Conservation (phyloP, 2,797 vertebrate genomes). For the Euphonia xanthogaster region DNA sequence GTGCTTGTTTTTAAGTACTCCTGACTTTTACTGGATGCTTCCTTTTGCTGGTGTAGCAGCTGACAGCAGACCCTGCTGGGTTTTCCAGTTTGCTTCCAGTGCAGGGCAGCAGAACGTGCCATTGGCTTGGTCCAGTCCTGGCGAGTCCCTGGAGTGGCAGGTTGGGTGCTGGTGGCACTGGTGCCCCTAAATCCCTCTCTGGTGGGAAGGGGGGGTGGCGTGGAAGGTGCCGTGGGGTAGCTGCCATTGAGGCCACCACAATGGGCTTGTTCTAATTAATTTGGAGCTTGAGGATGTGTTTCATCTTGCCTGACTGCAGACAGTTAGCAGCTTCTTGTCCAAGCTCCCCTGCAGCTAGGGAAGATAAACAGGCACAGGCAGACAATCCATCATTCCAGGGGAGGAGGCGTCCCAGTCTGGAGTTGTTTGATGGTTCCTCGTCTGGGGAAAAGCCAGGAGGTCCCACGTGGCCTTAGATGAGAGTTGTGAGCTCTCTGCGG, state of each 20-base stretch:
- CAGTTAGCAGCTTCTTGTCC: constrained; percentile 10
- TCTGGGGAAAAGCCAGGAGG: not conserved
- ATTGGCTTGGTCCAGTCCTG: not conserved
- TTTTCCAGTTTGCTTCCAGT: not conserved
- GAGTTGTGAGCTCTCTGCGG: not conserved
- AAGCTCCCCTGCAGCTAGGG: not conserved
- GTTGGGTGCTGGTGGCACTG: not conserved
- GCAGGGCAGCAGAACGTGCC: not conserved
- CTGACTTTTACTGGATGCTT: not conserved
- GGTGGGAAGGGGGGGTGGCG: accelerated
- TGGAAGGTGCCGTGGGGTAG: not conserved
- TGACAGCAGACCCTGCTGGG: not conserved
- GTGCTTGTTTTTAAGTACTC: not conserved
- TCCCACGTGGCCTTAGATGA: not conserved
- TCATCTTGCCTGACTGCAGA: not conserved
- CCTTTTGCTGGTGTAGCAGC: not conserved
- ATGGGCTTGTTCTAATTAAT: not conserved
- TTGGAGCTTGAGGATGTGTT: not conserved
- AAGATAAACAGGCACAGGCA: constrained; percentile 23
- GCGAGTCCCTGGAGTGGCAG: not conserved
- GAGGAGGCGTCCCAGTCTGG: not conserved
- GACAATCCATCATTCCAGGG: not conserved
- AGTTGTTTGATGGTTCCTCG: not conserved
- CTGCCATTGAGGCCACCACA: accelerated
- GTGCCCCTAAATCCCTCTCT: not conserved